A percentile compares a stretch with the other conserved stretches of the same genome.
Conservation (phyloP, 2,797 vertebrate species). For the Passerculus sandwichensis region DNA sequence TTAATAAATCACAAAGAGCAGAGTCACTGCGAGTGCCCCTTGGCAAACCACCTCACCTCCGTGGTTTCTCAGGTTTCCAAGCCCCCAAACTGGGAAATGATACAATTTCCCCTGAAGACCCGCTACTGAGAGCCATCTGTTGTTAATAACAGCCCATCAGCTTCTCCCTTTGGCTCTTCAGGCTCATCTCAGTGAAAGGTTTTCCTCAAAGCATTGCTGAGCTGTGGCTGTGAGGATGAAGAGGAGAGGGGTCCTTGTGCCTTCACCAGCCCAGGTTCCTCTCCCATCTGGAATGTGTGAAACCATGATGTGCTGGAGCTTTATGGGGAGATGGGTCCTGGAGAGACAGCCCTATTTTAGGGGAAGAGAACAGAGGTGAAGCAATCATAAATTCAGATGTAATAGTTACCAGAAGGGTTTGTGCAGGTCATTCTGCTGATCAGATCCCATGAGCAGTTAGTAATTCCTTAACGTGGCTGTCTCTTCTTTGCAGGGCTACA, state of each 20-base stretch:
- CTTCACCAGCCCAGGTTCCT: neutral
- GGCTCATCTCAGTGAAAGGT: neutral
- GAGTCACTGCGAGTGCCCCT: neutral
- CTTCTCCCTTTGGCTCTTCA: neutral
- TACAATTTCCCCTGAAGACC: neutral
- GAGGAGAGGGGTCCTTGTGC: neutral
- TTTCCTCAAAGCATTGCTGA: neutral
- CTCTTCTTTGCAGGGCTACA: neutral
- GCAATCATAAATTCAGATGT: neutral
- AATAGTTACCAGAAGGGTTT: neutral
- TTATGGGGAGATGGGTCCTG: neutral
- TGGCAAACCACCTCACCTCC: neutral
- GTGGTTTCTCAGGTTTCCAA: neutral
- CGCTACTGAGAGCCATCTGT: neutral
- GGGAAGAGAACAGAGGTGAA: neutral
- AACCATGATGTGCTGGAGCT: neutral
- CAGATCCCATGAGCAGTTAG: neutral
- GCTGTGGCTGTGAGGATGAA: neutral
- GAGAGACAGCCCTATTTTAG: neutral
- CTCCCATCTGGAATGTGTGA: neutral
- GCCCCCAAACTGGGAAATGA: constrained; percentile 5
- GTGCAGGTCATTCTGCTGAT: neutral
- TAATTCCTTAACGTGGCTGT: neutral
- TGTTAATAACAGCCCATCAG: neutral
- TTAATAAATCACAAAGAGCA: constrained; percentile 34